Conservation (phyloP, 2,888 invertebrate genomes). For the Drosophila nigricruria region DNA sequence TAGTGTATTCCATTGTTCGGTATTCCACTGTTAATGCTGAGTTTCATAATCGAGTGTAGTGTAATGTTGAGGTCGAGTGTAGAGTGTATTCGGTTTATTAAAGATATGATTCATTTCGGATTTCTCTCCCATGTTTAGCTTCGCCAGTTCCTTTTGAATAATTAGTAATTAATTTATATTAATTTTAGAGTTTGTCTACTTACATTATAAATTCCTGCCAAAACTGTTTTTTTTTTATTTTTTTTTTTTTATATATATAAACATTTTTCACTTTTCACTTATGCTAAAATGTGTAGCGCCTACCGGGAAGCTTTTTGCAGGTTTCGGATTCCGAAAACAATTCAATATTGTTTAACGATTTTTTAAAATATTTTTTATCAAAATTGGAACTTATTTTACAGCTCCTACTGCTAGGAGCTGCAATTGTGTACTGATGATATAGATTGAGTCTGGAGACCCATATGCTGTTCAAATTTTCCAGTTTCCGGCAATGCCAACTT, state of each 20-base stretch:
- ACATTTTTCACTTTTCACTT: neutral
- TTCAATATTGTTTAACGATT: no score
- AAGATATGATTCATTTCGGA: no score
- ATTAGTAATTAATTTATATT: no score
- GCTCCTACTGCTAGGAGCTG: neutral
- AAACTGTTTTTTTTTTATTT: neutral
- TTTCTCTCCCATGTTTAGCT: no score
- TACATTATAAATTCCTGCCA: no score
- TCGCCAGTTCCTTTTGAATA: no score
- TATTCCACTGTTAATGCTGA: no score
- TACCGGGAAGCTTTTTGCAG: accelerated
- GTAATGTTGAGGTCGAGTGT: neutral
- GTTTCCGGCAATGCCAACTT: neutral
- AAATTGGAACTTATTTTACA: neutral
- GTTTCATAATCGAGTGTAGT: neutral
- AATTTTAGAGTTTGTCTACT: no score
- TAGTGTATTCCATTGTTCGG: no score
- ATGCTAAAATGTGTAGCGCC: neutral
- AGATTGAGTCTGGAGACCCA: neutral
- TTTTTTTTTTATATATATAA: neutral
- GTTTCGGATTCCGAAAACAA: neutral
- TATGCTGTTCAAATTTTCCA: neutral
- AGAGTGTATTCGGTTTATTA: no score
- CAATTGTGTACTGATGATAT: neutral
- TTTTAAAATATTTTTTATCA: neutral